Conservation (phyloP, 2,797 vertebrate species). For the Cygnus olor region DNA sequence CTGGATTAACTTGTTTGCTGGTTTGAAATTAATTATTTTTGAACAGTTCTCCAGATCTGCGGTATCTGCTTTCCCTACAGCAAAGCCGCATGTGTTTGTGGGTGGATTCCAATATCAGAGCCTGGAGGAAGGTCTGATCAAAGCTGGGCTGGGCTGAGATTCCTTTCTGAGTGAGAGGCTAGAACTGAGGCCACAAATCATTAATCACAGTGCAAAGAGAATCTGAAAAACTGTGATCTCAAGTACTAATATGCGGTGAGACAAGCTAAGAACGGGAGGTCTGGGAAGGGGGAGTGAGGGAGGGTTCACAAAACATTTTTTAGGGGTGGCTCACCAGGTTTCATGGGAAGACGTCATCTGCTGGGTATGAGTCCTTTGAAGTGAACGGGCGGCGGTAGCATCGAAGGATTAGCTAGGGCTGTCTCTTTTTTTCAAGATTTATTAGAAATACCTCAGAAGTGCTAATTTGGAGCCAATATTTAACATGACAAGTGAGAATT, state of each 20-base stretch:
- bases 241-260: neutral
- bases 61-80: neutral
- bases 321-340: neutral
- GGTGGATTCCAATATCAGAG: neutral
- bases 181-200: neutral
- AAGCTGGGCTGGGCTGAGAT: neutral
- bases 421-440: neutral
- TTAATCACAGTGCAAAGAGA: neutral
- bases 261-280: neutral
- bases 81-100: rapidly evolving
- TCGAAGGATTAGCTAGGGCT: neutral
- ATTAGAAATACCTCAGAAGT: neutral
- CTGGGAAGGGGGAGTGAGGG: neutral
- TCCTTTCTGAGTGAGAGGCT: neutral
- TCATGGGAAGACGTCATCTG: neutral
- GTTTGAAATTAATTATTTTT: neutral
- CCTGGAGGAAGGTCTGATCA: neutral
- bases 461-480: neutral
- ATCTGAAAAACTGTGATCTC: neutral
- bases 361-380: neutral
- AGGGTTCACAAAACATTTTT: neutral
- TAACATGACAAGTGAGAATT: neutral
- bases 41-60: neutral
- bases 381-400: neutral
- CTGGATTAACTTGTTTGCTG: constrained; percentile 33